Evolutionary conservation across 2,113 vertebrate species (phyloP).

Genomic region (Donacobius atricapilla): DNA sequence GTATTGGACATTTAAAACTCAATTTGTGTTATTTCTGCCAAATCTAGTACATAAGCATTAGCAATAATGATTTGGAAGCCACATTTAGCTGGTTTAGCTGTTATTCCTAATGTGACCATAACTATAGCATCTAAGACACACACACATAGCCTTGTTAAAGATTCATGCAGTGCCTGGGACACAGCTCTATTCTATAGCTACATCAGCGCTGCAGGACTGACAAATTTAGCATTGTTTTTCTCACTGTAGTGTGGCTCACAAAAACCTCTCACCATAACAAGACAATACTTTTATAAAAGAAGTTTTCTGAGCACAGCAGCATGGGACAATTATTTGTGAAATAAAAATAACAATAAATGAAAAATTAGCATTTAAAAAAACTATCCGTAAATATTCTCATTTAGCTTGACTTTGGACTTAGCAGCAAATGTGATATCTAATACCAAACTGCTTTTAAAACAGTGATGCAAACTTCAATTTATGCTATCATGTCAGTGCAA

Average conservation of each 20-base stretch:
- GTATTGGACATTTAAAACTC: neutral
- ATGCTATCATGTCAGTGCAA: neutral
- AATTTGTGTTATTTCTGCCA: conserved; percentile 43
- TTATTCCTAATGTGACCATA: neutral
- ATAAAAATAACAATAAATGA: neutral
- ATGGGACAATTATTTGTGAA: neutral
- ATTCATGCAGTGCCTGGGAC: conserved; percentile 14
- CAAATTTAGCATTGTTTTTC: conserved; percentile 16
- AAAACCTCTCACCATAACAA: neutral
- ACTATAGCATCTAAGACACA: neutral
- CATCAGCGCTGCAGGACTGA: neutral
- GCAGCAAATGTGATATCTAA: neutral
- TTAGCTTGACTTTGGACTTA: neutral
- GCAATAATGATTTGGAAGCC: conserved; percentile 36
- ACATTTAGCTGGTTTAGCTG: neutral
- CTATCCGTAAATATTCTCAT: neutral
- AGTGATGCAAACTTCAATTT: neutral
- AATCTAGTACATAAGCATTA: conserved; percentile 7
- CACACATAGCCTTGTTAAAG: conserved; percentile 57
- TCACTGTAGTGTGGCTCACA: neutral
- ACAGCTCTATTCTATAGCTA: neutral
- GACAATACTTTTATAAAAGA: neutral
- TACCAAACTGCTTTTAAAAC: neutral
- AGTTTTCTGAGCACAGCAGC: neutral
- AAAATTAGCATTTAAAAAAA: neutral